phyloP scores from a whole-genome alignment of 2,113 vertebrate genomes.

The Rostratula benghalensis region DNA sequence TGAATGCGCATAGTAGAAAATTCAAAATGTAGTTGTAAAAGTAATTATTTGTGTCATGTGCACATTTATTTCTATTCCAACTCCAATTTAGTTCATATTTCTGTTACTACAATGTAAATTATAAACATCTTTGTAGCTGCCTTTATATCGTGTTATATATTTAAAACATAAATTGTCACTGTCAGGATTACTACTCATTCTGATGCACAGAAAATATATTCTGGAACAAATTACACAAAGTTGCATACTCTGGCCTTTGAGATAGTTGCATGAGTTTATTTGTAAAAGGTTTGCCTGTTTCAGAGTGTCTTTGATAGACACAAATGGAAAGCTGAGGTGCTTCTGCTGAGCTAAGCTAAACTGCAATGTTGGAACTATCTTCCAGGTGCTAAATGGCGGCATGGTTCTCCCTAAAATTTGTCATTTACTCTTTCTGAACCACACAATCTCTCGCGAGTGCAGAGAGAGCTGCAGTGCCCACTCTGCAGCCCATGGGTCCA shows the following conservation, averaged over 20 bases:
- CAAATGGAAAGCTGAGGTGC: not conserved
- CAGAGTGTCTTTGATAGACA: not conserved
- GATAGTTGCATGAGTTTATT: not conserved
- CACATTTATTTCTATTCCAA: not conserved
- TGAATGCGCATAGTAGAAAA: not conserved
- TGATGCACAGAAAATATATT: not conserved
- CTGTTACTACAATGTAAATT: not conserved
- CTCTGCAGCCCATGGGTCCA: not conserved
- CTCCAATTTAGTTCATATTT: not conserved
- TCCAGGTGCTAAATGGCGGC: not conserved
- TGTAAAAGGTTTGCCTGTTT: not conserved
- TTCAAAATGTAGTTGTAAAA: not conserved
- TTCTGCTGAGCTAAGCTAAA: not conserved
- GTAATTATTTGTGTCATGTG: not conserved
- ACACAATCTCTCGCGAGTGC: fast-evolving
- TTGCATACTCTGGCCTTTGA: fast-evolving
- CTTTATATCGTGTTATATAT: not conserved
- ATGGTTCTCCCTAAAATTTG: not conserved
- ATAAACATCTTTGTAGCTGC: not conserved
- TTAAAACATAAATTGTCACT: not conserved
- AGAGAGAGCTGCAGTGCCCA: not conserved
- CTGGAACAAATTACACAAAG: not conserved
- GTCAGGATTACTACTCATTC: not conserved
- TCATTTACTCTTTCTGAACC: not conserved
- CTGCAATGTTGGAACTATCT: not conserved